Evolutionary conservation across 2,888 invertebrate species (phyloP).

Genomic region (Drosophila aldrichi): DNA sequence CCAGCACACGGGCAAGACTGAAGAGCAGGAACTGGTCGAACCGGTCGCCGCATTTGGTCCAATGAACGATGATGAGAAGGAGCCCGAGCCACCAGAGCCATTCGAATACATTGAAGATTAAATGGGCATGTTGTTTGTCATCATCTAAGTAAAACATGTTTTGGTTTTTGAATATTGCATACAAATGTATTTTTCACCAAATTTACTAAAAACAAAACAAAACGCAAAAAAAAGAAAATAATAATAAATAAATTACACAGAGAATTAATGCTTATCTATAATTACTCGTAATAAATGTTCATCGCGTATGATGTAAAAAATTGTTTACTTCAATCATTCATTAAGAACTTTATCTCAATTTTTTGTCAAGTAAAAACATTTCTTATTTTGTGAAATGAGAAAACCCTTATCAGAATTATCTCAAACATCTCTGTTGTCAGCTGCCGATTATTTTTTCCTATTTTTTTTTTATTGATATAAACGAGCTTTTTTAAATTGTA

Average conservation of each 20-base stretch:
- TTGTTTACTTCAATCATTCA: not conserved
- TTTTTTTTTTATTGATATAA: constrained; percentile 5
- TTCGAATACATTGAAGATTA: constrained; percentile 96
- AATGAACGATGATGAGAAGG: constrained; percentile 96
- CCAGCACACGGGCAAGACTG: constrained; percentile 92
- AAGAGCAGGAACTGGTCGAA: constrained; percentile 94
- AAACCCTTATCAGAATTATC: constrained; percentile 19
- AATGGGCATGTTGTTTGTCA: constrained; percentile 80
- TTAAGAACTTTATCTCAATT: constrained; percentile 1
- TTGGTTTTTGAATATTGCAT: constrained; percentile 53
- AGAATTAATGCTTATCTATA: constrained; percentile 60
- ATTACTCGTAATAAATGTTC: constrained; percentile 60
- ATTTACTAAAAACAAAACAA: constrained; percentile 51
- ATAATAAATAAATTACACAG: constrained; percentile 25
- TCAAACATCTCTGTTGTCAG: not conserved
- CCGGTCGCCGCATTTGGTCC: constrained; percentile 96
- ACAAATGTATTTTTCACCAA: constrained; percentile 60
- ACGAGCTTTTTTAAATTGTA: constrained; percentile 33
- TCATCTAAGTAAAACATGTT: constrained; percentile 69
- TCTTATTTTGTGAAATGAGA: constrained; percentile 29
- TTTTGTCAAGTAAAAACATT: constrained; percentile 6
- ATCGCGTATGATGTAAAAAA: constrained; percentile 67
- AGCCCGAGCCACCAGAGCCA: constrained; percentile 98
- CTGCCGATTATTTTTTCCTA: not conserved
- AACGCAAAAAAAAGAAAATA: constrained; percentile 18